Evolutionary conservation across 1,140 invertebrate genomes (phyloP), one percentile per base, ranked within the genome.

Genomic region (Leucophenga varia): DNA sequence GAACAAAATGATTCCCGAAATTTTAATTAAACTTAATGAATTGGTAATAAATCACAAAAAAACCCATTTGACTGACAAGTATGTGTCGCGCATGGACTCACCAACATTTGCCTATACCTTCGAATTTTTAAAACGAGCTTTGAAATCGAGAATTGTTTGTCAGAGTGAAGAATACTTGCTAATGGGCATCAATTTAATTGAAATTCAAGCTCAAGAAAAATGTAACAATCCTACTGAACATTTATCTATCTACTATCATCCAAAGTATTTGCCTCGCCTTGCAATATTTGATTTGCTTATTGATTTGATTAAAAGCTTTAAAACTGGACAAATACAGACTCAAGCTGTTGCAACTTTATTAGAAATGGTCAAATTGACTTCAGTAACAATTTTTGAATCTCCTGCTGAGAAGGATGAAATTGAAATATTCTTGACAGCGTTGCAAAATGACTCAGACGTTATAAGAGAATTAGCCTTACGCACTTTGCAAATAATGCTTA

Each of bases 91-190:
- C 10, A 25, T 67, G n/a, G 59, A 67, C 31, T 39, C 59, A 1
- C 84, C 90, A 2, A 84, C 85, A 1, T 93, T 95, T 76, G 85
- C 88, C 30, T 95, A 90, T 64, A 79, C 85, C 17, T 95, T 93
- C 72, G 87, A 89, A 5, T 82, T 95, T 45, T 74, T 96, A 3
- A 85, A 84, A 47, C 78, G 81, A 52, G 84, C 87, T 45, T 59
- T 91, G 21, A 64, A 79, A 6, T 49, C 57, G 49, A 65, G 55
- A 55, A 64, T 39, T 76, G 79, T 60, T 12, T 51, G 54, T 21
- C 68, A 60, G 28, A 80, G 87, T 52, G 83, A 87, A 37, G 61
- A 77, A 14, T 75, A 85, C 48, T 79, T 87, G 18, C 73, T 83
- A 34, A 80, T 81, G 45, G 83, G 81, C 5, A 74, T 93, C 20